Percentiles rank a stretch among this genome's conserved stretches.
phyloP scores from a whole-genome alignment of 2,797 vertebrate species.

The Synanceia verrucosa region DNA sequence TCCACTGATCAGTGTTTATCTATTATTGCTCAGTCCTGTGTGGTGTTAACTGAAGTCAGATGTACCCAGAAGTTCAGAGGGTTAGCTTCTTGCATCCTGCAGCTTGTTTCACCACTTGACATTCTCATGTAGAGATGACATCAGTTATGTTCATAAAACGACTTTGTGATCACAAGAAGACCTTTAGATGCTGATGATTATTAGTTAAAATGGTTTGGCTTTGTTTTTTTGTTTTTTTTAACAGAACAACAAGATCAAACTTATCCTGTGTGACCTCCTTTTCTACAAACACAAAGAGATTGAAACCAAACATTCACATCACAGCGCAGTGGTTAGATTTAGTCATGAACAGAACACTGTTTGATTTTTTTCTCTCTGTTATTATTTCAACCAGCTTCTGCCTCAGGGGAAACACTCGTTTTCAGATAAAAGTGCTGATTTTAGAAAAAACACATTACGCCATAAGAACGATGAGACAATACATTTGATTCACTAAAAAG shows the following conservation, averaged over 20 bases:
- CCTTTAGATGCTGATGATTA: neutral
- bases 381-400: neutral
- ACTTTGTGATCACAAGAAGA: neutral
- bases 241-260: neutral
- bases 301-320: neutral
- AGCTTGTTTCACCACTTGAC: neutral
- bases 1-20: neutral
- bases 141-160: neutral
- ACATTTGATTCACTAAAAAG: neutral
- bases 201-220: neutral
- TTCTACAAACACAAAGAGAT: neutral
- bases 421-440: slow-evolving; percentile 8
- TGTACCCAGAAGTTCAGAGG: neutral
- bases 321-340: neutral
- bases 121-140: neutral
- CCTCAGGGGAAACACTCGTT: neutral
- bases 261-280: neutral
- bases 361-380: neutral
- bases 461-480: neutral
- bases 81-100: neutral
- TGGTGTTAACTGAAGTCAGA: neutral
- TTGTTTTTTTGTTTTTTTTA: neutral
- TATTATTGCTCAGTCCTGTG: neutral
- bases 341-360: neutral
- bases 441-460: neutral